phyloP scores from a whole-genome alignment of 2,113 vertebrate genomes.

The Cygnus buccinator region DNA sequence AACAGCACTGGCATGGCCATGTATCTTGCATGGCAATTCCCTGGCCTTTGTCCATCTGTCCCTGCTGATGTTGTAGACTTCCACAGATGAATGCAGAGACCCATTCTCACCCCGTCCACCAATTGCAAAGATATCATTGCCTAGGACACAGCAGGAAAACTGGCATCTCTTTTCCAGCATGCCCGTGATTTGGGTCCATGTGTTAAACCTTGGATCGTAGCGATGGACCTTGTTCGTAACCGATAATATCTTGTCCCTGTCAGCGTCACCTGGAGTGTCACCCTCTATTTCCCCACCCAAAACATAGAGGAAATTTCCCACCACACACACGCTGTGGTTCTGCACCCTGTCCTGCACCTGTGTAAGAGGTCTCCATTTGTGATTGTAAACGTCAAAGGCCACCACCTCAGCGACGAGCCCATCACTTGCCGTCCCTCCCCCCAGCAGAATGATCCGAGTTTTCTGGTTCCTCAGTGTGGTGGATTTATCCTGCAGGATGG shows the following conservation, averaged over 20 bases:
- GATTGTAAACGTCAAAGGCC: slow-evolving; percentile 83
- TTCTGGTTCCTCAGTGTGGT: slow-evolving; percentile 81
- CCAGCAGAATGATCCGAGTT: slow-evolving; percentile 83
- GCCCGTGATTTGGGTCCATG: slow-evolving; percentile 80
- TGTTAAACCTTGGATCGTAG: slow-evolving; percentile 89
- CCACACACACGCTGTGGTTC: slow-evolving; percentile 84
- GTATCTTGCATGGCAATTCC: slow-evolving; percentile 78
- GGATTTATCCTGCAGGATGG: slow-evolving; percentile 85
- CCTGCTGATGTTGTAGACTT: slow-evolving; percentile 84
- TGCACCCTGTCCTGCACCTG: slow-evolving; percentile 77
- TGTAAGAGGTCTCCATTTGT: slow-evolving; percentile 79
- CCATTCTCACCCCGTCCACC: slow-evolving; percentile 80
- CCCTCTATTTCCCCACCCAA: slow-evolving; percentile 86
- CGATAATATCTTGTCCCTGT: not conserved
- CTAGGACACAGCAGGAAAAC: slow-evolving; percentile 87
- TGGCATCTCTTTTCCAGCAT: slow-evolving; percentile 87
- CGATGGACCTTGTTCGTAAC: slow-evolving; percentile 85
- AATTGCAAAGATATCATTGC: slow-evolving; percentile 82
- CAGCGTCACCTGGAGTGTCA: not conserved
- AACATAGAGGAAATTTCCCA: slow-evolving; percentile 91
- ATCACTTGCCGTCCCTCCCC: slow-evolving; percentile 78
- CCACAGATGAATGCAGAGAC: slow-evolving; percentile 81
- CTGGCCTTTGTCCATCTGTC: slow-evolving; percentile 82
- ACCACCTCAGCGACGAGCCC: slow-evolving; percentile 79
- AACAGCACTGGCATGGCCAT: slow-evolving; percentile 87